phyloP scores from a whole-genome alignment of 2,888 invertebrate species.

The Leptinotarsa rubiginosa region DNA sequence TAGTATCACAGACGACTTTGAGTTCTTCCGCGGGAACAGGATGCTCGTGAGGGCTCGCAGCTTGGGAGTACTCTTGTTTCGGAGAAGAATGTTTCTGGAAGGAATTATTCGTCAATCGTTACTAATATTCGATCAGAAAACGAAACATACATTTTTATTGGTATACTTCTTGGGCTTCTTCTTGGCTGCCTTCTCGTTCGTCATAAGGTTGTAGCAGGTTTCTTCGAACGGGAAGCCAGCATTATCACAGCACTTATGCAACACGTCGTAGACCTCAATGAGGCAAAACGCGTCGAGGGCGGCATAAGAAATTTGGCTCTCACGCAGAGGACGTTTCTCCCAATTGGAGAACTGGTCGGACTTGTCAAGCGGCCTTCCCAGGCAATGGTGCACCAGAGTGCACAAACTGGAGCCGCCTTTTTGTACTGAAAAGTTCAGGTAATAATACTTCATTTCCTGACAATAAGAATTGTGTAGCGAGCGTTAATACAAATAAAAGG shows the following conservation, averaged over 20 bases:
- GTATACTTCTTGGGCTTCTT: conserved; percentile 63
- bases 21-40: conserved; percentile 57
- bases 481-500: not conserved
- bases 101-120: not conserved
- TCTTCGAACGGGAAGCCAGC: conserved; percentile 74
- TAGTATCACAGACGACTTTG: conserved; percentile 73
- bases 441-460: no score
- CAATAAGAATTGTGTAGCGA: no score
- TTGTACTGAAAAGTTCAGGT: conserved; percentile 53
- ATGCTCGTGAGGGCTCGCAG: conserved; percentile 57
- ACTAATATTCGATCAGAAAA: no score
- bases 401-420: conserved; percentile 76
- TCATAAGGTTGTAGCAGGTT: conserved; percentile 72
- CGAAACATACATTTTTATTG: conserved; percentile 57
- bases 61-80: conserved; percentile 48
- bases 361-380: conserved; percentile 84
- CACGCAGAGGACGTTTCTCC: conserved; percentile 84
- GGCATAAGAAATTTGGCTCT: conserved; percentile 84
- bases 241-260: conserved; percentile 68
- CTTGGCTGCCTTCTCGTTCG: conserved; percentile 67
- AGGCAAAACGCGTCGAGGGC: conserved; percentile 91
- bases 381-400: conserved; percentile 79
- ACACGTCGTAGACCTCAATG: conserved; percentile 76
- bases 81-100: conserved; percentile 34
- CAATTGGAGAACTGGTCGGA: conserved; percentile 93